A percentile compares a stretch with the other conserved stretches of the same genome.
phyloP scores from a whole-genome alignment of 2,888 invertebrate genomes.

The Petrolisthes cinctipes region DNA sequence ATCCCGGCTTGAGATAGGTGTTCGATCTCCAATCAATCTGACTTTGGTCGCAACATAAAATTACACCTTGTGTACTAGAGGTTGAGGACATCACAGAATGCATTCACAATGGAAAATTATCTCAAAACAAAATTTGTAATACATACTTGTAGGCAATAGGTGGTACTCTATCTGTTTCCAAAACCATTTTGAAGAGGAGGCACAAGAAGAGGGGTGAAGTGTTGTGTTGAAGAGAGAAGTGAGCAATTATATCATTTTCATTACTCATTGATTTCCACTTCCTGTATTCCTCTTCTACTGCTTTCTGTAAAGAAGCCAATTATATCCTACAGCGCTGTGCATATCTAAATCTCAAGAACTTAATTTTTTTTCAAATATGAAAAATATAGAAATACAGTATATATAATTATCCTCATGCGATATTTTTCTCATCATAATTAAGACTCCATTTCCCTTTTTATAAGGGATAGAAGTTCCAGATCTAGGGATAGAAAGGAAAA shows the following conservation, averaged over 20 bases:
- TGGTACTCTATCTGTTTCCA: constrained; percentile 92
- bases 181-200: constrained; percentile 93
- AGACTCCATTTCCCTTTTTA: not conserved
- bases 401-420: not conserved
- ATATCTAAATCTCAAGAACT: not conserved
- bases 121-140: not conserved
- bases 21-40: no score
- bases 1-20: no score
- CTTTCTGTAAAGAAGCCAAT: constrained; percentile 72
- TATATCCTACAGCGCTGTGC: no score
- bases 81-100: no score
- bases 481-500: no score
- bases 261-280: constrained; percentile 98
- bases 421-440: not conserved
- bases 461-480: no score
- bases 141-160: constrained; percentile 93
- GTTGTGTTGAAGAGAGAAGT: constrained; percentile 85
- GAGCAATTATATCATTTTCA: constrained; percentile 94
- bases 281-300: constrained; percentile 94
- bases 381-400: constrained; percentile 4
- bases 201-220: constrained; percentile 92
- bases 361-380: not conserved
- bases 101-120: no score
- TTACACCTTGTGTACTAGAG: no score
- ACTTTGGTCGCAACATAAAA: no score